Evolutionary conservation across 2,797 vertebrate genomes (phyloP).

Genomic region (Avahi laniger): DNA sequence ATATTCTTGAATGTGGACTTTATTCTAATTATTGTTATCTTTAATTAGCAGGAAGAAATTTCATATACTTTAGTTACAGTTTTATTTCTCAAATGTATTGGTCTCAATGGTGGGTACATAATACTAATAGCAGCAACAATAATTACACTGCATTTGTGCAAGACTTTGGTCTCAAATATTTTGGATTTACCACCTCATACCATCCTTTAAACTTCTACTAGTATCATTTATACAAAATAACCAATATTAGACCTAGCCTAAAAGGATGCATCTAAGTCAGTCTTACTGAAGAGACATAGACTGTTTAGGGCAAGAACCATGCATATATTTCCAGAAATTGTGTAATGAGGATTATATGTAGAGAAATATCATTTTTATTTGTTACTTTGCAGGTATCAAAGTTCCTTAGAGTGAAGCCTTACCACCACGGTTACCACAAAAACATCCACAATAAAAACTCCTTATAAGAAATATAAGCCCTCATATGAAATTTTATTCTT

Average conservation of each 20-base stretch:
- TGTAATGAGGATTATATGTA: neutral
- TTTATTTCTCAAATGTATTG: slow-evolving; percentile 8
- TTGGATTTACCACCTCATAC: neutral
- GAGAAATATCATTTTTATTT: neutral
- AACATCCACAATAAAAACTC: neutral
- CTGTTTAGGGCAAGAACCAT: neutral
- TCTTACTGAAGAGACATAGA: neutral
- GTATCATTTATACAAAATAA: neutral
- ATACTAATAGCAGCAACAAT: neutral
- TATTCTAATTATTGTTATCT: neutral
- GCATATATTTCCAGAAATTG: neutral
- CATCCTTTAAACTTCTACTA: neutral
- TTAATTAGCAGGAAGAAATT: slow-evolving; percentile 20
- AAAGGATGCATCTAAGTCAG: neutral
- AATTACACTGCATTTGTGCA: neutral
- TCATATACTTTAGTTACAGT: neutral
- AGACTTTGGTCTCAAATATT: slow-evolving; percentile 11
- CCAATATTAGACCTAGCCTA: neutral
- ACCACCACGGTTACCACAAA: neutral
- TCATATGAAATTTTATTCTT: neutral
- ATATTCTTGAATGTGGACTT: neutral
- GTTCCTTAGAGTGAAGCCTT: neutral
- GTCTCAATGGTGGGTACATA: neutral
- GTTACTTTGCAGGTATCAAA: neutral
- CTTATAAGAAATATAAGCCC: neutral